These are phyloP conservation scores for Drosophila meridiana DNA, from an alignment of 2,888 invertebrate genomes.

Conservation along the genomic window DNA sequence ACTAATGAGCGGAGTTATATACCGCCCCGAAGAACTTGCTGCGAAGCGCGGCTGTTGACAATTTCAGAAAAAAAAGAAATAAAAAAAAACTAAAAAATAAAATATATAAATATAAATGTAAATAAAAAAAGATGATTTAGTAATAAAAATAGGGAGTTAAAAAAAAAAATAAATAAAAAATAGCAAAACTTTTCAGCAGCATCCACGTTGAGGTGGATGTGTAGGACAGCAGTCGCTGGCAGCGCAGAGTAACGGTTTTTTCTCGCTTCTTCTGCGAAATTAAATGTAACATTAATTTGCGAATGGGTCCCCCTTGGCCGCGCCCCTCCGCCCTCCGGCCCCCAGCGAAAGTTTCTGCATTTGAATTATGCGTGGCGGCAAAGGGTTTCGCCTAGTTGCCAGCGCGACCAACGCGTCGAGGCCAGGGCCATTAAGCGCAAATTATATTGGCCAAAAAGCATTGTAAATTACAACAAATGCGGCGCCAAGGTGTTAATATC, in stretches of 20 bases:
- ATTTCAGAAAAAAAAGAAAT: constrained; percentile 49
- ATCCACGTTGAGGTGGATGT: constrained; percentile 29
- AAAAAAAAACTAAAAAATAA: neutral
- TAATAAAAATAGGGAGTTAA: constrained; percentile 27
- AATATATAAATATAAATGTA: neutral
- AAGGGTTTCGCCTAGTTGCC: constrained; percentile 56
- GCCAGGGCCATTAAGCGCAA: constrained; percentile 62
- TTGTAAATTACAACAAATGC: constrained; percentile 59
- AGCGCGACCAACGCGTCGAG: constrained; percentile 18
- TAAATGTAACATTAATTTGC: constrained; percentile 75
- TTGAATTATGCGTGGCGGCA: constrained; percentile 76
- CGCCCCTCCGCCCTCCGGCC: neutral
- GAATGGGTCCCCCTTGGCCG: constrained; percentile 37
- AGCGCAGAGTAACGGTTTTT: constrained; percentile 41
- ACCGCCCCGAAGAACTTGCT: constrained; percentile 35
- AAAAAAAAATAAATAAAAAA: constrained; percentile 7
- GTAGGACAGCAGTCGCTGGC: constrained; percentile 43
- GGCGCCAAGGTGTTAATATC: constrained; percentile 69
- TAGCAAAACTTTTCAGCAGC: neutral
- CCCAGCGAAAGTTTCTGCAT: constrained; percentile 55
- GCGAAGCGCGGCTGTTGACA: constrained; percentile 59
- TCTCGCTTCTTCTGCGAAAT: constrained; percentile 50
- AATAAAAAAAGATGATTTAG: constrained; percentile 3
- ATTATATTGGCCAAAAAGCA: constrained; percentile 71
- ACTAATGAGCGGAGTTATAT: constrained; percentile 82